Base-by-base conservation (phyloP, 2,797 vertebrate genomes). In the Ctenosaura bakeri region DNA sequence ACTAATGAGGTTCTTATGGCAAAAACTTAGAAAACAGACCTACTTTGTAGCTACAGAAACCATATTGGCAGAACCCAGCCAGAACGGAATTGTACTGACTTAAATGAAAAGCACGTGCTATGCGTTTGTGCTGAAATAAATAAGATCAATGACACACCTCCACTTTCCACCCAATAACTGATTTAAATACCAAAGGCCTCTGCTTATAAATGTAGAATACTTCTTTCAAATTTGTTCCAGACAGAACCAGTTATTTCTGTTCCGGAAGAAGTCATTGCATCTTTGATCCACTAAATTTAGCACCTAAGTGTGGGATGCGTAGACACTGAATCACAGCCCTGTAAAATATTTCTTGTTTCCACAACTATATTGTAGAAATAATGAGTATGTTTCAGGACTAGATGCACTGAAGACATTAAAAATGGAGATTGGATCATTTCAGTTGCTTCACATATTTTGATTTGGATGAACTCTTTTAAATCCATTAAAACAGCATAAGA, bases 341-440 rank as follows among this genome's bases (percentile, higher is more conserved):
- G 91, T 83, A 87, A 88, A 83, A 56, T 93, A 2, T 88, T 87
- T 92, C 87, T 87, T 73, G 79, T 82, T 93, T 89, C 50, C 76
- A 86, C 54, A 89, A 91, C 85, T 86, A 86, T 81, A 92, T 71
- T 80, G 84, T 79, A 90, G 87, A 94, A 93, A 92, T 93, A 95
- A 92, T 91, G 59, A 93, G 52, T 90, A 86, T 69, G 71, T 90
- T 95, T 96, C 76, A 92, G 9, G 13, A 80, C 52, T 90, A 93
- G 89, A 85, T 89, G 8, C 71, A 90, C 91, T 76, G 83, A 93
- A 94, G 80, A 93, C 92, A 91, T 96, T 64, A 86, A 79, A 91
- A 91, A 95, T 83, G 92, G 42, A 91, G 94, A 94, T 87, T 88
- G 78, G 84, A 91, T 74, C 88, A 64, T 89, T 93, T 50, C 89